phyloP scores from a whole-genome alignment of 2,113 vertebrate genomes.

The Entelurus aequoreus region DNA sequence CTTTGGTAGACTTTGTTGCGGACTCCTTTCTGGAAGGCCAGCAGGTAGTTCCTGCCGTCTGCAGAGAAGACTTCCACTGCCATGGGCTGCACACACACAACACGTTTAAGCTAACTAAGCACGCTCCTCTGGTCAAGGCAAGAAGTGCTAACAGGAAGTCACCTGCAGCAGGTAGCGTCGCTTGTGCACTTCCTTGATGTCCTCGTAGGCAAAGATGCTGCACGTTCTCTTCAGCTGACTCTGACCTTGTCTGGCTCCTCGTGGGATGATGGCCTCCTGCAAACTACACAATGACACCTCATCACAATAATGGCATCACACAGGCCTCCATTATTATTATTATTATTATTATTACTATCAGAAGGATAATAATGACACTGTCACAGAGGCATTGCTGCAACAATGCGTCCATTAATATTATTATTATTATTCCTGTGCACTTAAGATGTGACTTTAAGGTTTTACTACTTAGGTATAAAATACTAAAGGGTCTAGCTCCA shows the following conservation, averaged over 20 bases:
- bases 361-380: too few species aligned
- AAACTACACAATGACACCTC: conserved; percentile 66
- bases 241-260: conserved; percentile 91
- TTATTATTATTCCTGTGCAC: too few species aligned
- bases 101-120: neutral
- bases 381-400: too few species aligned
- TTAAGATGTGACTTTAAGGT: too few species aligned
- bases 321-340: too few species aligned
- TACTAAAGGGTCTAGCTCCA: too few species aligned
- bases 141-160: too few species aligned
- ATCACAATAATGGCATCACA: too few species aligned
- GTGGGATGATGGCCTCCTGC: conserved; percentile 95
- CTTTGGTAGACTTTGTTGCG: conserved; percentile 99
- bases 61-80: conserved; percentile 97
- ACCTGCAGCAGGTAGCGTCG: conserved; percentile 91
- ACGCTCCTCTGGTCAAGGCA: too few species aligned
- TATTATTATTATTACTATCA: too few species aligned
- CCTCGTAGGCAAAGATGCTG: conserved; percentile 97
- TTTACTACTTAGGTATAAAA: too few species aligned
- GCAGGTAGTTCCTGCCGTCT: conserved; percentile 94
- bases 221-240: conserved; percentile 94
- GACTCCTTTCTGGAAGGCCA: conserved; percentile 95
- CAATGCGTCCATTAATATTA: too few species aligned
- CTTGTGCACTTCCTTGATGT: conserved; percentile 98
- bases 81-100: conserved; percentile 79